Percentiles rank a stretch among this genome's conserved stretches.
These are phyloP conservation scores for Catamblyrhynchus diadema DNA, from an alignment of 2,797 vertebrate genomes.

Conservation along the genomic window DNA sequence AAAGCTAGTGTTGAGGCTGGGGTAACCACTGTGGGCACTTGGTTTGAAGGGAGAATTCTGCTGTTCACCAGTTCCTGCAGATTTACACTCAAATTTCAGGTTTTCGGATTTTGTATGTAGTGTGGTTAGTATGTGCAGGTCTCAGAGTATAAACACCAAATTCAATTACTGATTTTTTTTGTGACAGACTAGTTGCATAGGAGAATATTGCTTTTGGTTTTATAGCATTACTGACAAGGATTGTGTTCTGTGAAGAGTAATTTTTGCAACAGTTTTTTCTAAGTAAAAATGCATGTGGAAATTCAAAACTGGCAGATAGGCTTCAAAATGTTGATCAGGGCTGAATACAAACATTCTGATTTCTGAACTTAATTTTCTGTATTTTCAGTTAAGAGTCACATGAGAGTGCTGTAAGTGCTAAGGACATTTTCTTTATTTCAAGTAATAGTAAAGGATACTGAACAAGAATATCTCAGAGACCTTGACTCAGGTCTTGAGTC, in stretches of 20 bases:
- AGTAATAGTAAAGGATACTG: neutral
- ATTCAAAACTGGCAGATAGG: neutral
- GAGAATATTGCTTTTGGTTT: neutral
- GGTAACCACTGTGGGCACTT: neutral
- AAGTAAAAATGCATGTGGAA: neutral
- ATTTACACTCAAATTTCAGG: neutral
- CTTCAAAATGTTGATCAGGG: neutral
- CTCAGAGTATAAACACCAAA: neutral
- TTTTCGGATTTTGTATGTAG: neutral
- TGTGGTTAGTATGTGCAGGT: neutral
- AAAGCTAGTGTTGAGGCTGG: neutral
- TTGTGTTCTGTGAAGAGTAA: neutral
- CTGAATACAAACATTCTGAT: neutral
- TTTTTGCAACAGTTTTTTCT: neutral
- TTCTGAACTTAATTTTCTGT: constrained; percentile 2
- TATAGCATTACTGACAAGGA: neutral
- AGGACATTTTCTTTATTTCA: neutral
- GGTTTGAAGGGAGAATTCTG: neutral
- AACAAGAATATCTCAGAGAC: neutral
- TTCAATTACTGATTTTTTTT: neutral
- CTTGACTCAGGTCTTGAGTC: neutral
- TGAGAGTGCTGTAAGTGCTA: neutral
- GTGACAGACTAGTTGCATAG: neutral
- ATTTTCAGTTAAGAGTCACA: neutral
- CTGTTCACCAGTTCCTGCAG: neutral